Evolutionary conservation across 2,797 vertebrate genomes (phyloP), one percentile per base, ranked within the genome.

Genomic region (Chaenodraco wilsoni): DNA sequence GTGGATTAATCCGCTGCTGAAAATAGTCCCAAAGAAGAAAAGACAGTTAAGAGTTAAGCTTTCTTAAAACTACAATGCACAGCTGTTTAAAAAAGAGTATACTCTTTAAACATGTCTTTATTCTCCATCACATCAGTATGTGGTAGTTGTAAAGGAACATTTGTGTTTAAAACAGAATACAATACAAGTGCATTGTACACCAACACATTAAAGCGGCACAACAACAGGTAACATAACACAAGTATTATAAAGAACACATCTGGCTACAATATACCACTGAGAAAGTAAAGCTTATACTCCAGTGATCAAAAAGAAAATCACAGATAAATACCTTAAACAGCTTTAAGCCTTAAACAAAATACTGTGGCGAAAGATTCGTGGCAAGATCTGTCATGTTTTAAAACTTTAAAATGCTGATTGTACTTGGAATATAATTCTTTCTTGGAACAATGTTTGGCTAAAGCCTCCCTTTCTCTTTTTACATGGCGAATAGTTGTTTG

Each of bases 11-110:
- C 3, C 37, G 19, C 11, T 3, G 4, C 49, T 33, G 41, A 61
- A 61, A 61, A 33, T 45, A 62, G 27, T 14, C n/a, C 23, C 4
- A 54, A 62, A 55, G 50, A 46, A 54, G 31, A 40, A 66, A 14
- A 59, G 7, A 40, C 21, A 0, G 46, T 45, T 54, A 5, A 17
- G 19, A 63, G 60, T n/a, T 14, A 33, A 13, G 16, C 49, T 63
- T 10, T 27, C 16, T 27, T 15, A 19, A 70, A n/a, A 50, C 40
- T 37, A 37, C 33, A 37, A 37, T 37, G 33, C 33, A 7, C 33
- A 37, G 33, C 33, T 58, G n/a, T 50, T 41, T 41, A 27, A 5
- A 27, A 7, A 6, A n/a, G 33, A 7, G 33, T 13, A 40, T 17
- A 12, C 4, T n/a, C 33, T 40, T 55, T 55, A 5, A 14, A 51